These are phyloP conservation scores for Anoplopoma fimbria DNA, from an alignment of 2,113 vertebrate species.

Conservation along the genomic window DNA sequence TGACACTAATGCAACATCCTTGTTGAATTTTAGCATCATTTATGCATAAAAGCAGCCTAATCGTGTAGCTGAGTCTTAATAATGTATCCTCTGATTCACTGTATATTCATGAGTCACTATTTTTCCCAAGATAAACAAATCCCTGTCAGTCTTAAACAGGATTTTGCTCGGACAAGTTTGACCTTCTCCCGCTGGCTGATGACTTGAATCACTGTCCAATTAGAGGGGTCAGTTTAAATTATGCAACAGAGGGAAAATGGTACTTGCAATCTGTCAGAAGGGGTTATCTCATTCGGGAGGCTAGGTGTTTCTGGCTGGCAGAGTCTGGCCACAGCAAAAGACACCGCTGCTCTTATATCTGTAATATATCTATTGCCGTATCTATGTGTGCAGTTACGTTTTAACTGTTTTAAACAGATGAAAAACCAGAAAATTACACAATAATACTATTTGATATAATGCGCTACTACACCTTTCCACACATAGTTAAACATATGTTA, in stretches of 20 bases:
- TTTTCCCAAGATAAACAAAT: slow-evolving; percentile 51
- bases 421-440: neutral
- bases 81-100: slow-evolving; percentile 27
- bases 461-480: neutral
- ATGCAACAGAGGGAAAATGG: slow-evolving; percentile 65
- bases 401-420: neutral
- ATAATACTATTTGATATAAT: neutral
- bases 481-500: neutral
- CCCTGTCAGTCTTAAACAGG: slow-evolving; percentile 20
- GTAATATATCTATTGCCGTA: neutral
- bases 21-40: slow-evolving; percentile 13
- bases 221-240: slow-evolving; percentile 76
- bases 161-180: slow-evolving; percentile 58
- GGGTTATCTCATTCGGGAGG: slow-evolving; percentile 61
- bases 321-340: slow-evolving; percentile 20
- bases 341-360: slow-evolving; percentile 33
- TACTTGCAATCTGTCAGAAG: slow-evolving; percentile 68
- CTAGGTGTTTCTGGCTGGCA: slow-evolving; percentile 31
- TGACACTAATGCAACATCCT: slow-evolving; percentile 29
- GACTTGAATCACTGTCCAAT: slow-evolving; percentile 77
- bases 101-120: slow-evolving; percentile 41
- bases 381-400: neutral
- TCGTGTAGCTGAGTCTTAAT: slow-evolving; percentile 15
- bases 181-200: slow-evolving; percentile 64
- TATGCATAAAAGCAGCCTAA: slow-evolving; percentile 19